These are phyloP conservation scores for Bothrops jararaca DNA, from an alignment of 2,113 vertebrate species.

Conservation along the genomic window DNA sequence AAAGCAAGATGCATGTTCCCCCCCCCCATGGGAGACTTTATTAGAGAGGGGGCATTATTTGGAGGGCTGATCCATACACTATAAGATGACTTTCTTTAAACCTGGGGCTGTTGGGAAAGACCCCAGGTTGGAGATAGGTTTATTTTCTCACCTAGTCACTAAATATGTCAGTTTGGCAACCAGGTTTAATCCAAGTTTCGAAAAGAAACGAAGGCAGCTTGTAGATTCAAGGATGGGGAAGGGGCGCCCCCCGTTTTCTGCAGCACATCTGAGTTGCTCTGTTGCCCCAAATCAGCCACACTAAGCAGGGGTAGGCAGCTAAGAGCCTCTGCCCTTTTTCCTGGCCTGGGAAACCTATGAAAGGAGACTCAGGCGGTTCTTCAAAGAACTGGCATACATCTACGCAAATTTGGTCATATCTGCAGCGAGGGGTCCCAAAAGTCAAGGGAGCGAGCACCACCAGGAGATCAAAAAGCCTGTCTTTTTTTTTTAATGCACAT, in stretches of 20 bases:
- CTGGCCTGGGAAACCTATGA: no score
- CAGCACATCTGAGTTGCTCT: neutral
- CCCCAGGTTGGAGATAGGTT: neutral
- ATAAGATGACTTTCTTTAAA: no score
- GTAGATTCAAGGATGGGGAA: no score
- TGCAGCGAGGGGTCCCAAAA: neutral
- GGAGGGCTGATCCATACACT: no score
- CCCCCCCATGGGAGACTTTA: no score
- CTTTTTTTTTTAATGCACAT: neutral
- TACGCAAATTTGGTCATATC: accelerated
- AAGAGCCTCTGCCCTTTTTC: neutral
- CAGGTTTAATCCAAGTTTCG: neutral
- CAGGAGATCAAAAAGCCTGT: neutral
- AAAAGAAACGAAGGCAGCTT: no score
- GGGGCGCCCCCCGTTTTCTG: neutral
- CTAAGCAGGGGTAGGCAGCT: neutral
- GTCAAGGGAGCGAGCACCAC: neutral
- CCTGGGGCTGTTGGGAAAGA: no score
- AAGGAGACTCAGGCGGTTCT: neutral
- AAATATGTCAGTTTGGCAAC: no score
- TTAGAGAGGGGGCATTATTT: neutral
- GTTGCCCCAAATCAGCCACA: no score
- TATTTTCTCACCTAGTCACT: neutral
- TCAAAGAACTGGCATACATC: neutral
- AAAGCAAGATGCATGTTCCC: neutral